phyloP scores from a whole-genome alignment of 2,888 invertebrate species.

The Teleogryllus oceanicus region DNA sequence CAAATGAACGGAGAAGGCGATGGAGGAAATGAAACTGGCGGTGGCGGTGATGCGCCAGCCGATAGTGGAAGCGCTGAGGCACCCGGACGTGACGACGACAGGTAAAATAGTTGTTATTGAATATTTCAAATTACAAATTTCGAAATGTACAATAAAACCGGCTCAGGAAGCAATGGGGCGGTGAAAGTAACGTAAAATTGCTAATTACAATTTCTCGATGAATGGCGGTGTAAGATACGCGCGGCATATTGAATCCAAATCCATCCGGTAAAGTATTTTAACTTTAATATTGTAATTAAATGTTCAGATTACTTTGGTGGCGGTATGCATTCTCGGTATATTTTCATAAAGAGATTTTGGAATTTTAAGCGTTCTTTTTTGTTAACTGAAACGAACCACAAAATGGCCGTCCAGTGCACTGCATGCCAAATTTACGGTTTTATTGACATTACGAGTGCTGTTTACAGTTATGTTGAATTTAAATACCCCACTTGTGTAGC shows the following conservation, averaged over 20 bases:
- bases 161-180: background rate
- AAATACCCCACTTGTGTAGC: constrained; percentile 4
- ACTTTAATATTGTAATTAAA: background rate
- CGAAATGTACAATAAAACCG: constrained; percentile 4
- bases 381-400: background rate
- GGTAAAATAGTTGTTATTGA: constrained; percentile 38
- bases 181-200: background rate
- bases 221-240: background rate
- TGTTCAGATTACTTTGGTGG: no score
- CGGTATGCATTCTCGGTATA: no score
- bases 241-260: constrained; percentile 25
- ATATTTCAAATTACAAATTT: background rate
- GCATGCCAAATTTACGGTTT: constrained; percentile 22
- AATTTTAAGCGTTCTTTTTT: background rate
- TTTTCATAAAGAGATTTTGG: background rate
- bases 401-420: constrained; percentile 20
- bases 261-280: constrained; percentile 23
- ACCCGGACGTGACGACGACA: constrained; percentile 71
- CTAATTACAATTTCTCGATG: constrained; percentile 20
- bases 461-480: constrained; percentile 19
- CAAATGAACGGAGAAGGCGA: constrained; percentile 44
- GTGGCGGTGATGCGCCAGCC: constrained; percentile 61
- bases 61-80: constrained; percentile 73
- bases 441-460: background rate
- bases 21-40: constrained; percentile 45